A percentile compares a stretch with the other conserved stretches of the same genome.
Evolutionary conservation across 2,113 vertebrate species (phyloP).

Genomic region (Circaetus cinerascens): DNA sequence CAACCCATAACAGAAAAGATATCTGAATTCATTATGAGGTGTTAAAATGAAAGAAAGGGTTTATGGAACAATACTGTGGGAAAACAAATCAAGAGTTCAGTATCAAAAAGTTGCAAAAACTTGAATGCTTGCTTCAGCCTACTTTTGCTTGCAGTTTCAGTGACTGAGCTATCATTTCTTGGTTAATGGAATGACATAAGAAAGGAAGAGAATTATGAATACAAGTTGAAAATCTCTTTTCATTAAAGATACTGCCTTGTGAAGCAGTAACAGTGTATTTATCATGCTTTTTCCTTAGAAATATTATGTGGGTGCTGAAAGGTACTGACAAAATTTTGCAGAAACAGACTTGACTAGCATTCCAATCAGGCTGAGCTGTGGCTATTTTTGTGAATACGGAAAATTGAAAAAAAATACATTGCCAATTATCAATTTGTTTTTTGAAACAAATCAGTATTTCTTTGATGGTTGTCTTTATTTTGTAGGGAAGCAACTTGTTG

Average conservation of each 20-base stretch:
- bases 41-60: not conserved
- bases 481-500: not conserved
- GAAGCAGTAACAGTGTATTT: not conserved
- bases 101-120: not conserved
- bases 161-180: not conserved
- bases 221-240: not conserved
- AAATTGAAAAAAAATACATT: not conserved
- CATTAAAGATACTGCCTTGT: not conserved
- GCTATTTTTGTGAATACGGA: not conserved
- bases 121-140: not conserved
- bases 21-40: not conserved
- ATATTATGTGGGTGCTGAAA: not conserved
- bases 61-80: not conserved
- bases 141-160: not conserved
- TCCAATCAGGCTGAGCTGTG: not conserved
- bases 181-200: not conserved
- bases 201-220: not conserved
- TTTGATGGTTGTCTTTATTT: not conserved
- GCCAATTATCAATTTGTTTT: not conserved
- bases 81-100: not conserved
- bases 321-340: not conserved
- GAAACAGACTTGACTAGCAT: not conserved
- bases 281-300: not conserved
- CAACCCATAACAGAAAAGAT: not conserved
- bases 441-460: not conserved